phyloP scores from a whole-genome alignment of 2,797 vertebrate genomes.

The Melanotaenia boesemani region DNA sequence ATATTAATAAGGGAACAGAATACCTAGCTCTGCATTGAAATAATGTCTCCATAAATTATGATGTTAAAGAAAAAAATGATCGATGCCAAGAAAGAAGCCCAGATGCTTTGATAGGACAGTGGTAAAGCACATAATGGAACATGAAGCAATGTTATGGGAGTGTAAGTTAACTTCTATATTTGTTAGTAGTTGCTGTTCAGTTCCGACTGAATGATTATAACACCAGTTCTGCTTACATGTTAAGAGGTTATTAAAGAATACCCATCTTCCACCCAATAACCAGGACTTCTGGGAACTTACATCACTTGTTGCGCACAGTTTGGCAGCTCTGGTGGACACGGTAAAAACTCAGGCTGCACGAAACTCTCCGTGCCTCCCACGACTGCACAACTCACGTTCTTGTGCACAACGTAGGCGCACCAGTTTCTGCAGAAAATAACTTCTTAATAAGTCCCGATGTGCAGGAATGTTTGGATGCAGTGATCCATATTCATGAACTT shows the following conservation, averaged over 20 bases:
- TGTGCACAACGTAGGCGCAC: conserved; percentile 96
- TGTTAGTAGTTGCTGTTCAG: neutral
- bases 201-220: neutral
- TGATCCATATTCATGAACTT: neutral
- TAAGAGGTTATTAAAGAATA: conserved; percentile 24
- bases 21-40: no score
- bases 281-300: conserved; percentile 80
- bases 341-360: conserved; percentile 86
- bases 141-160: neutral
- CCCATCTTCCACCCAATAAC: conserved; percentile 21
- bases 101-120: neutral
- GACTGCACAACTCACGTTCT: conserved; percentile 93
- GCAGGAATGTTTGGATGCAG: neutral
- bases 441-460: neutral
- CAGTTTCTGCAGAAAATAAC: conserved; percentile 86
- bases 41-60: no score
- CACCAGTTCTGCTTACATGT: neutral
- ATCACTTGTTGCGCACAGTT: conserved; percentile 88
- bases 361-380: conserved; percentile 89
- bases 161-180: neutral
- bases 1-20: neutral
- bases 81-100: neutral
- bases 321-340: conserved; percentile 83
- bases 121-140: neutral
- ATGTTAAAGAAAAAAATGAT: neutral